Evolutionary conservation across 2,113 vertebrate genomes (phyloP), one percentile per base, ranked within the genome.

Genomic region (Mandrillus leucophaeus): DNA sequence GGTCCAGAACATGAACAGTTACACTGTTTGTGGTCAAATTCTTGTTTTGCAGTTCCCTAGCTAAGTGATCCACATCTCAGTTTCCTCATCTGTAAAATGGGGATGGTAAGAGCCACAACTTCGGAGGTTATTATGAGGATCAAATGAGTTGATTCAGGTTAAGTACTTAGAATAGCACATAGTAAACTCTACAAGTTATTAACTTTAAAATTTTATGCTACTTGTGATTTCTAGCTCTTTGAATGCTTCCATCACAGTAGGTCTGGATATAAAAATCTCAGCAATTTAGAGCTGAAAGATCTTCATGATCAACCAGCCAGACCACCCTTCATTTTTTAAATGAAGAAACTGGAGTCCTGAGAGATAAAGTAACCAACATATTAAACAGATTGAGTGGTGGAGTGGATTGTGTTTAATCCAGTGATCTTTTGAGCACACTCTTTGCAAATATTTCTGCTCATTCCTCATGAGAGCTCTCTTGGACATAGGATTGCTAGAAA

Each of bases 361-460:
- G 14, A 94, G n/a, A 90, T 45, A 59, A 87, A 59, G 35, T 93
- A 78, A 84, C 72, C 5, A 6, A 96, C 0, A 2, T 61, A 20
- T 50, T 86, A 68, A 94, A 45, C 14, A 78, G 25, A 94, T 57
- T 50, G 90, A 80, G 79, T 64, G 20, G 35, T 50, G 14, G 75
- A 88, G 93, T 88, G 61, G 89, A 73, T 80, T 96, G 76, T 94
- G n/a, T 18, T 61, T 75, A 96, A 82, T 88, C 80, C 76, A 57
- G 43, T 38, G 45, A 18, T 90, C 64, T 90, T 95, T 96, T 13
- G 12, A 64, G 85, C 2, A 86, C 0, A 22, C 25, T 84, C 76
- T 97, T 96, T 82, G 38, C 75, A 96, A 88, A 85, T 84, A 92
- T 73, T 96, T 68, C 87, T 91, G 59, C 75, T 97, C 5, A 4